Evolutionary conservation across 2,888 invertebrate genomes (phyloP).

Genomic region (Parnassius orleans): DNA sequence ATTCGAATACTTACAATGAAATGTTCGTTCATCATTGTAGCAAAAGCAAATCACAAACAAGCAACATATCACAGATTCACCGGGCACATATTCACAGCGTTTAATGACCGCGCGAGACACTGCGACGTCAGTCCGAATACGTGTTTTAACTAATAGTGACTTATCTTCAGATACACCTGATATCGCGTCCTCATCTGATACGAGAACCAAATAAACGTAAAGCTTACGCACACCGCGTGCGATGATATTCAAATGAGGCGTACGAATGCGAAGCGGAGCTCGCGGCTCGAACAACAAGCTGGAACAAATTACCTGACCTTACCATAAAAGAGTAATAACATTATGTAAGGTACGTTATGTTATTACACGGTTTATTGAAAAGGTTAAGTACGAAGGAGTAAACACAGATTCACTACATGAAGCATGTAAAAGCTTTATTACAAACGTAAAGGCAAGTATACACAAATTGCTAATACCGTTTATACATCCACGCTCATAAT

Average conservation of each 20-base stretch:
- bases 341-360: neutral
- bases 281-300: neutral
- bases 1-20: conserved; percentile 1
- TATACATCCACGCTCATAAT: neutral
- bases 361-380: neutral
- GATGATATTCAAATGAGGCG: conserved; percentile 1
- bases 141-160: conserved; percentile 2
- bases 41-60: neutral
- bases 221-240: conserved; percentile 8
- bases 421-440: neutral
- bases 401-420: neutral
- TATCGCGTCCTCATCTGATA: conserved; percentile 18
- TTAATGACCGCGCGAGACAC: neutral
- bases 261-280: neutral
- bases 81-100: conserved; percentile 4
- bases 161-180: conserved; percentile 13
- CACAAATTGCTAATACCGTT: neutral
- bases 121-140: conserved; percentile 10
- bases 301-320: neutral
- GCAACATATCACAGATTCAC: conserved; percentile 7
- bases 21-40: neutral
- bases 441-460: neutral
- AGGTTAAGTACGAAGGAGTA: neutral
- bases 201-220: conserved; percentile 2
- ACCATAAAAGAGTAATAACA: neutral